phyloP scores from a whole-genome alignment of 2,113 vertebrate genomes.

The Syngnathus typhle region DNA sequence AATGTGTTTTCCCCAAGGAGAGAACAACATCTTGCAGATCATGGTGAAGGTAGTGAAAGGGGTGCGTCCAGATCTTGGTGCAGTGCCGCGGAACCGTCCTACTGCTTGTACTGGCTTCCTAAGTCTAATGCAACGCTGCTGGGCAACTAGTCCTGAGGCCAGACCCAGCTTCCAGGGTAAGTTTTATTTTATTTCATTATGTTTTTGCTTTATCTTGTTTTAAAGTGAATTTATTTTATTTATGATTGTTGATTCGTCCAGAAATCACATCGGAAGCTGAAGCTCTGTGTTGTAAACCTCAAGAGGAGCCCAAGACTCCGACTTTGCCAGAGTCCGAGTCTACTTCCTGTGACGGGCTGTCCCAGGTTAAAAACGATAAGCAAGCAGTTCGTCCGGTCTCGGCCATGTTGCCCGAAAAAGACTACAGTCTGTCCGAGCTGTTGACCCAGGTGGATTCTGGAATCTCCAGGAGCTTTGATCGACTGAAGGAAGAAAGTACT shows the following conservation, averaged over 20 bases:
- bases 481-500: slow-evolving; percentile 79
- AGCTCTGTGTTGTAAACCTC: slow-evolving; percentile 85
- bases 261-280: slow-evolving; percentile 95
- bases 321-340: slow-evolving; percentile 49
- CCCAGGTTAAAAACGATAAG: slow-evolving; percentile 56
- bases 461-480: slow-evolving; percentile 82
- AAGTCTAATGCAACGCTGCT: slow-evolving; percentile 88
- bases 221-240: too few relatives aligned
- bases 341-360: slow-evolving; percentile 22
- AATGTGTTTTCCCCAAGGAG: slow-evolving; percentile 69
- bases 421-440: slow-evolving; percentile 88
- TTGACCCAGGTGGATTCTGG: slow-evolving; percentile 92
- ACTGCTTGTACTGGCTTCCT: slow-evolving; percentile 80
- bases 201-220: too few relatives aligned
- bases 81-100: slow-evolving; percentile 80
- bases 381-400: slow-evolving; percentile 68
- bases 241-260: slow-evolving; percentile 36
- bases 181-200: background rate
- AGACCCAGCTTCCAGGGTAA: slow-evolving; percentile 93
- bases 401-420: slow-evolving; percentile 78
- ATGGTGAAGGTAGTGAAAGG: slow-evolving; percentile 98
- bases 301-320: slow-evolving; percentile 77
- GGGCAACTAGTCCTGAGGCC: slow-evolving; percentile 77
- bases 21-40: slow-evolving; percentile 94
- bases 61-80: slow-evolving; percentile 83